A percentile compares a stretch with the other conserved stretches of the same genome.
Conservation (phyloP, 2,113 vertebrate genomes). For the Ia io region DNA sequence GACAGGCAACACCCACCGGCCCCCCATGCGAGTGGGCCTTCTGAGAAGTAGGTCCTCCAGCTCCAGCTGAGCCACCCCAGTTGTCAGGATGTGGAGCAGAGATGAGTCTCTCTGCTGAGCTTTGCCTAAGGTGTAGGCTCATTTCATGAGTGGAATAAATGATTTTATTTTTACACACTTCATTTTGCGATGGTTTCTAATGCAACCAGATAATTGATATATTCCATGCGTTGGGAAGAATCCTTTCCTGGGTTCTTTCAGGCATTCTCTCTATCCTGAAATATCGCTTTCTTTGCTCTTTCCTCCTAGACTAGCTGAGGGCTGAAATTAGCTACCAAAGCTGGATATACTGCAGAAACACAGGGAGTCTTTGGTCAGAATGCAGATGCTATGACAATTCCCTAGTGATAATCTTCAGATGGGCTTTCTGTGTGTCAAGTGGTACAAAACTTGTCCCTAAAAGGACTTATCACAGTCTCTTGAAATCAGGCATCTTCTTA, state of each 20-base stretch:
- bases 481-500: neutral
- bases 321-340: slow-evolving; percentile 29
- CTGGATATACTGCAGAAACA: neutral
- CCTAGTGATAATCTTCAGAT: neutral
- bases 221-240: neutral
- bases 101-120: neutral
- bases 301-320: neutral
- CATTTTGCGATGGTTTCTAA: neutral
- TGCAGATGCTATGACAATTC: slow-evolving; percentile 19
- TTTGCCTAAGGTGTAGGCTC: neutral
- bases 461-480: neutral
- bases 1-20: neutral
- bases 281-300: neutral
- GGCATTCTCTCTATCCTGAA: neutral
- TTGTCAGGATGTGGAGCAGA: neutral
- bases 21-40: neutral
- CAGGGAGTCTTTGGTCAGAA: slow-evolving; percentile 12
- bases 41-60: neutral
- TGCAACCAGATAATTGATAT: neutral
- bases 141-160: neutral
- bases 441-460: neutral
- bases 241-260: neutral
- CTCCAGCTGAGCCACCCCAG: neutral
- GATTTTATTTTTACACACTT: neutral
- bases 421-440: neutral